These are phyloP conservation scores for Therioaphis trifolii DNA, from an alignment of 2,888 invertebrate genomes.

Conservation along the genomic window DNA sequence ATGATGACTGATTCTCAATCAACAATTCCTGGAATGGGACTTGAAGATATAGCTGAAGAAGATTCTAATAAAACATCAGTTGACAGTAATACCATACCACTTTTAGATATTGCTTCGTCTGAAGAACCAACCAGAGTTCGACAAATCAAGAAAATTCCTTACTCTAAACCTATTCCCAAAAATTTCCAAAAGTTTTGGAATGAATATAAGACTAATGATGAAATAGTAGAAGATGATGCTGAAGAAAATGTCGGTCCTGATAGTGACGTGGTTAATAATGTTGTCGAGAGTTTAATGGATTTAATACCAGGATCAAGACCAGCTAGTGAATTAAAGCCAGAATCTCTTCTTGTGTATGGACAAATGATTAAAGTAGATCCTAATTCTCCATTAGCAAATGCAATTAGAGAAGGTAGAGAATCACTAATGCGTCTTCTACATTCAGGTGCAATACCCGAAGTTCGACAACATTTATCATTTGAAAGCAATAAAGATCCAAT, in stretches of 20 bases:
- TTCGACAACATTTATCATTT: slow-evolving; percentile 67
- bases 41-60: slow-evolving; percentile 88
- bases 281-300: slow-evolving; percentile 72
- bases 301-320: slow-evolving; percentile 84
- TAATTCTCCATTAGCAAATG: slow-evolving; percentile 80
- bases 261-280: slow-evolving; percentile 59
- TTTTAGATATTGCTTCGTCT: slow-evolving; percentile 82
- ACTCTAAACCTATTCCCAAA: slow-evolving; percentile 94
- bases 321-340: slow-evolving; percentile 80
- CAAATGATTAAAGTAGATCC: slow-evolving; percentile 73
- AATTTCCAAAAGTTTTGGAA: slow-evolving; percentile 97
- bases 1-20: slow-evolving; percentile 77
- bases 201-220: slow-evolving; percentile 62
- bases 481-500: slow-evolving; percentile 60
- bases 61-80: slow-evolving; percentile 69
- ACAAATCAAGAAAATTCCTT: slow-evolving; percentile 78
- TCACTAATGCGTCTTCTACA: slow-evolving; percentile 82
- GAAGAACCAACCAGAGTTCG: slow-evolving; percentile 73
- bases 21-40: slow-evolving; percentile 96
- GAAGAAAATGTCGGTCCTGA: slow-evolving; percentile 57
- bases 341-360: slow-evolving; percentile 85
- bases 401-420: slow-evolving; percentile 81
- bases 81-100: slow-evolving; percentile 78
- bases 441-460: slow-evolving; percentile 83
- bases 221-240: slow-evolving; percentile 50